A percentile compares a stretch with the other conserved stretches of the same genome.
These are phyloP conservation scores for Coreoperca whiteheadi DNA, from an alignment of 2,113 vertebrate genomes.

Conservation along the genomic window DNA sequence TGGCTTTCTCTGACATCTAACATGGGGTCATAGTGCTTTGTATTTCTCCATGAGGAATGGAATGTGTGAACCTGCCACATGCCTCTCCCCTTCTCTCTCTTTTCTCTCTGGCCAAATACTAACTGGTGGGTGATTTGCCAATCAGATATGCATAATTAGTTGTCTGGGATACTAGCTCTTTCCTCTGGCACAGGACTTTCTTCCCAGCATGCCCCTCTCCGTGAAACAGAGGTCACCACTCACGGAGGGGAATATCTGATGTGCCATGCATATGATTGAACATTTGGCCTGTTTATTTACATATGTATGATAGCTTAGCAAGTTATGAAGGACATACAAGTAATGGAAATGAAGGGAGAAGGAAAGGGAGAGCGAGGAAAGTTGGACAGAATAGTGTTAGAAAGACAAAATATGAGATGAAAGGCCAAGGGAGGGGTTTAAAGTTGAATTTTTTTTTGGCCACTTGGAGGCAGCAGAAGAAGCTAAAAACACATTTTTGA, in stretches of 20 bases:
- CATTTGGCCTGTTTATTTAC: conserved; percentile 61
- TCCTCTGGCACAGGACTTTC: conserved; percentile 52
- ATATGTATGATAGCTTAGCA: conserved; percentile 43
- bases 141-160: conserved; percentile 76
- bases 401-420: neutral
- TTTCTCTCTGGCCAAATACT: conserved; percentile 55
- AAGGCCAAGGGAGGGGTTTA: neutral
- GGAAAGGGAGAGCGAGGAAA: neutral
- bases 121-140: conserved; percentile 60
- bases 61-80: conserved; percentile 62
- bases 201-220: conserved; percentile 67
- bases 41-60: conserved; percentile 62
- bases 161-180: conserved; percentile 55
- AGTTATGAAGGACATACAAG: conserved; percentile 24
- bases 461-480: neutral
- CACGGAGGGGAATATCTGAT: conserved; percentile 17
- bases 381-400: neutral
- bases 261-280: conserved; percentile 48
- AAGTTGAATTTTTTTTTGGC: neutral
- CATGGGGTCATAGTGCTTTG: conserved; percentile 54
- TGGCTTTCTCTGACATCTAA: conserved; percentile 48
- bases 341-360: neutral
- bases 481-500: neutral
- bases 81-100: conserved; percentile 29
- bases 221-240: conserved; percentile 61